Evolutionary conservation across 2,797 vertebrate species (phyloP).

Genomic region (Lophura swinhoii): DNA sequence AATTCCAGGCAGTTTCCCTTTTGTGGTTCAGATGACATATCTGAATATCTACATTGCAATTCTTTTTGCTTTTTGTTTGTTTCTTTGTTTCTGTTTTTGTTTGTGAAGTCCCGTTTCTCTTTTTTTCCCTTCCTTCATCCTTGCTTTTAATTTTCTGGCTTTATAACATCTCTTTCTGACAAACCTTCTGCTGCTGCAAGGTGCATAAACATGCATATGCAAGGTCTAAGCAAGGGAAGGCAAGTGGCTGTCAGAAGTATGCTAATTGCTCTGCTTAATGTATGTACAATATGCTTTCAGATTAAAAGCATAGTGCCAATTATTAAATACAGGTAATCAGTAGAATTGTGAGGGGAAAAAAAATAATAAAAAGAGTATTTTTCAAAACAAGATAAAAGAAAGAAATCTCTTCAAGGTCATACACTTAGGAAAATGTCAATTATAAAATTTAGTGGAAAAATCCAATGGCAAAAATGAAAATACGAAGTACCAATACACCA

Average conservation of each 20-base stretch:
- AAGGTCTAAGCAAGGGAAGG: conserved; percentile 41
- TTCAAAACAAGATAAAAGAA: neutral
- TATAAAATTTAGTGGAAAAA: neutral
- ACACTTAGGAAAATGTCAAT: neutral
- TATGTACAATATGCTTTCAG: conserved; percentile 1
- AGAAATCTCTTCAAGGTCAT: neutral
- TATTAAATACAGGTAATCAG: conserved; percentile 17
- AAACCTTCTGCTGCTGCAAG: conserved; percentile 54
- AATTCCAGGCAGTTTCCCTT: conserved; percentile 16
- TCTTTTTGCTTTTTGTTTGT: neutral
- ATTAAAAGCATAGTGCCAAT: neutral
- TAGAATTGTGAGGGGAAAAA: neutral
- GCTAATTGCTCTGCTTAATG: conserved; percentile 24
- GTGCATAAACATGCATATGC: conserved; percentile 37
- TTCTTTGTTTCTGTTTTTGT: neutral
- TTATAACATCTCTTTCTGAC: conserved; percentile 35
- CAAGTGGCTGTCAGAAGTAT: conserved; percentile 41
- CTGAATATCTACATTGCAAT: neutral
- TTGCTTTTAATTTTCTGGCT: conserved; percentile 59
- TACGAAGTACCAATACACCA: neutral
- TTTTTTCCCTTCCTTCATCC: conserved; percentile 14
- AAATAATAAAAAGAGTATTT: neutral
- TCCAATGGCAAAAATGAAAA: neutral
- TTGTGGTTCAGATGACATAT: neutral
- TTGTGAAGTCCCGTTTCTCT: neutral